phyloP scores from a whole-genome alignment of 2,113 vertebrate species.

The Lonchura striata region DNA sequence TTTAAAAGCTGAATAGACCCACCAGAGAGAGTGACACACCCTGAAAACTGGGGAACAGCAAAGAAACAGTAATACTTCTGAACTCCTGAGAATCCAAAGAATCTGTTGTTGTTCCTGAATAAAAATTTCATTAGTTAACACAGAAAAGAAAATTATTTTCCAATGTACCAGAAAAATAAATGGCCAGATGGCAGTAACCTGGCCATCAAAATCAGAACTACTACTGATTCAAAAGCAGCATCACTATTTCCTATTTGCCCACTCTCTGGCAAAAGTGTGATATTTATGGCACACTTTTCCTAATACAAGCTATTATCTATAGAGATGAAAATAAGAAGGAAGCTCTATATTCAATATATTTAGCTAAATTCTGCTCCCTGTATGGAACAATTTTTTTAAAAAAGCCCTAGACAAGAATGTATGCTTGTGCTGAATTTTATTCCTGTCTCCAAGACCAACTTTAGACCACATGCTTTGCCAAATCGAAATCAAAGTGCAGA shows the following conservation, averaged over 20 bases:
- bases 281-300: neutral
- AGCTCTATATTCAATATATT: neutral
- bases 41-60: neutral
- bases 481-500: constrained; percentile 41
- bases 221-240: constrained; percentile 1
- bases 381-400: constrained; percentile 24
- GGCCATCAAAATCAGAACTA: constrained; percentile 17
- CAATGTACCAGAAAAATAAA: constrained; percentile 29
- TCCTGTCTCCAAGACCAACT: constrained; percentile 20
- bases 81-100: constrained; percentile 2
- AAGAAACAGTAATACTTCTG: neutral
- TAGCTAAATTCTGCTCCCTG: constrained; percentile 14
- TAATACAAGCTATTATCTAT: constrained; percentile 24
- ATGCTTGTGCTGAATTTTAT: constrained; percentile 40
- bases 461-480: constrained; percentile 55
- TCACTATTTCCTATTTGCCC: constrained; percentile 12
- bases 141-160: constrained; percentile 55
- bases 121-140: constrained; percentile 51
- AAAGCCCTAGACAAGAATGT: constrained; percentile 30
- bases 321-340: constrained; percentile 21
- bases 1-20: constrained; percentile 40
- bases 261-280: neutral
- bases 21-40: constrained; percentile 38
- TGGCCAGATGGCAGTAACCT: constrained; percentile 57
- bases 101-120: constrained; percentile 13